These are phyloP conservation scores for Ctena decussata DNA, from an alignment of 2,888 invertebrate genomes.

Conservation along the genomic window DNA sequence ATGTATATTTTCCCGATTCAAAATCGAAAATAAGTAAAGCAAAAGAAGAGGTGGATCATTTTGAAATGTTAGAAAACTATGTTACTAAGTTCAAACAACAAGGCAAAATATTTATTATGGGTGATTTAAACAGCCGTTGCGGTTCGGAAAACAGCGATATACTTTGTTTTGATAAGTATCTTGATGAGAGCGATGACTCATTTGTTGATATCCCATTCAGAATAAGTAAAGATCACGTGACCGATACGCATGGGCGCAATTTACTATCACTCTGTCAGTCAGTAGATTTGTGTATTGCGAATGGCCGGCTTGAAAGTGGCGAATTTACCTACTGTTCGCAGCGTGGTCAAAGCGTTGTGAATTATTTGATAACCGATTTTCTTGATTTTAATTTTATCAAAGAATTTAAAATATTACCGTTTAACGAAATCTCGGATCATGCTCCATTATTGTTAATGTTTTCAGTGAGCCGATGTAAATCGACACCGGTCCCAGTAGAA, in stretches of 20 bases:
- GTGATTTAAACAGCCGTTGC: not conserved
- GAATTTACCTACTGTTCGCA: constrained; percentile 10
- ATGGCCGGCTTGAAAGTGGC: not conserved
- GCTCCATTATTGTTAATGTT: not conserved
- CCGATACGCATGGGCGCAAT: not conserved
- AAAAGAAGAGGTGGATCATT: not conserved
- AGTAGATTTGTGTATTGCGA: not conserved
- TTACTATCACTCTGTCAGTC: not conserved
- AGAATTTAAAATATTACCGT: constrained; percentile 3
- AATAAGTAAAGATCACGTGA: not conserved
- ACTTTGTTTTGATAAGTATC: not conserved
- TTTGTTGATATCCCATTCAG: not conserved
- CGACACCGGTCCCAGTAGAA: not conserved
- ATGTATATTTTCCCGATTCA: constrained; percentile 3
- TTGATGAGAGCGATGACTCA: not conserved
- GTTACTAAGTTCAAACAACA: not conserved
- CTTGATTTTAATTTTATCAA: not conserved
- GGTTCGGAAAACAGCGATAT: not conserved
- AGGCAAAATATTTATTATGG: not conserved
- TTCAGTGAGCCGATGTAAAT: not conserved
- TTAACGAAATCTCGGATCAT: constrained; percentile 13
- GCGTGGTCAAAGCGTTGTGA: not conserved
- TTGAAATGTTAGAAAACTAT: not conserved
- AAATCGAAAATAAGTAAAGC: not conserved
- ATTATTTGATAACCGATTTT: not conserved